Conservation (phyloP, 2,797 vertebrate genomes). For the Avahi laniger region DNA sequence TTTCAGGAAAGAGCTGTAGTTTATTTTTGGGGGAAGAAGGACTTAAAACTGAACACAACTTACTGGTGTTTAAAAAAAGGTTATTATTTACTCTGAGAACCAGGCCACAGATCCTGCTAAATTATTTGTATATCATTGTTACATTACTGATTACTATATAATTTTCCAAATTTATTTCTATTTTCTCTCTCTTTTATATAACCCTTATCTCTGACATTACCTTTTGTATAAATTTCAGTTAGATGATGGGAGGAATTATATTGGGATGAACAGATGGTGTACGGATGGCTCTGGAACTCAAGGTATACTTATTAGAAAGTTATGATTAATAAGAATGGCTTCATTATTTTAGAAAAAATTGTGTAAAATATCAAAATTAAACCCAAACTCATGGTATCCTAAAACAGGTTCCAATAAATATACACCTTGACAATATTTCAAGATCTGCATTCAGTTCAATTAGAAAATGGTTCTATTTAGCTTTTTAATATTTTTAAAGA, state of each 20-base stretch:
- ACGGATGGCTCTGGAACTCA: background rate
- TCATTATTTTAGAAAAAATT: background rate
- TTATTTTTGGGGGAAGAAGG: background rate
- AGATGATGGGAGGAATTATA: background rate
- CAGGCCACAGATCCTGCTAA: background rate
- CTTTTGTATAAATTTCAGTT: background rate
- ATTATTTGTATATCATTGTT: background rate
- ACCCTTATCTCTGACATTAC: background rate
- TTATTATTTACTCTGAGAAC: background rate
- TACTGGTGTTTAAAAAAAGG: background rate
- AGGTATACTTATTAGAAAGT: background rate
- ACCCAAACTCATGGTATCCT: background rate
- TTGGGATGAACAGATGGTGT: background rate
- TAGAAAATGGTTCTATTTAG: background rate
- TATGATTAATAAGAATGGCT: background rate
- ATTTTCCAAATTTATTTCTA: background rate
- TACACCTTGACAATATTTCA: background rate
- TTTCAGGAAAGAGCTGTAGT: background rate
- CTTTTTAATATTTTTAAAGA: conserved; percentile 1
- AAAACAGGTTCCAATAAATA: background rate
- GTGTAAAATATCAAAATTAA: background rate
- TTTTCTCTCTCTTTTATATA: background rate
- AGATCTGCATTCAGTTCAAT: background rate
- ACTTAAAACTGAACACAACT: background rate
- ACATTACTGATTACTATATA: background rate